These are phyloP conservation scores for Pomatorhinus ruficollis DNA, from an alignment of 2,113 vertebrate genomes.

Conservation along the genomic window DNA sequence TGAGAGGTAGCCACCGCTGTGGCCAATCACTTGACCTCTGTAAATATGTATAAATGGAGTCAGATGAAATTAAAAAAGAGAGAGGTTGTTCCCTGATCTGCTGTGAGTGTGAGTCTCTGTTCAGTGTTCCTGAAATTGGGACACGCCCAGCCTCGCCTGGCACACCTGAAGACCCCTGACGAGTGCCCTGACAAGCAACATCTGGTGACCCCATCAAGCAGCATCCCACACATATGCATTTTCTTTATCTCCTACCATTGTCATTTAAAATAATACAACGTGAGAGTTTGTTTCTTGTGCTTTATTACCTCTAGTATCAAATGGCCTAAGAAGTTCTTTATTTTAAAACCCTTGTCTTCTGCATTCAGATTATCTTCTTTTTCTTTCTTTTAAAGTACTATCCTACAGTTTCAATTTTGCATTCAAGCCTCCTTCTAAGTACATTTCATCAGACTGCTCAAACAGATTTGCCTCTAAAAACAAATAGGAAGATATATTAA, in stretches of 20 bases:
- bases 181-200: no score
- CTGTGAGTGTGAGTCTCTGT: no score
- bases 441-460: not conserved
- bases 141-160: no score
- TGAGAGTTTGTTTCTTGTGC: not conserved
- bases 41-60: no score
- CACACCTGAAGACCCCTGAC: no score
- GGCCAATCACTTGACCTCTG: no score
- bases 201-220: no score
- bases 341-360: not conserved
- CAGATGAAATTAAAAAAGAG: no score
- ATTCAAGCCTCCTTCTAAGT: not conserved
- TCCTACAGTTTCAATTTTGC: not conserved
- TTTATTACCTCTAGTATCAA: not conserved
- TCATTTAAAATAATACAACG: not conserved
- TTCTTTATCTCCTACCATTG: not conserved
- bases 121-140: no score
- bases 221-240: rapidly evolving
- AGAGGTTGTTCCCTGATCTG: no score
- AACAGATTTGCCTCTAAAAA: not conserved
- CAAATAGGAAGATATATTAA: not conserved
- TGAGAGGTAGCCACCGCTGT: no score
- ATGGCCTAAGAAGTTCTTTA: not conserved
- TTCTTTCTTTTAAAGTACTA: not conserved
- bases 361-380: not conserved